These are phyloP conservation scores for Sorex araneus DNA, from an alignment of 2,113 vertebrate species.

Conservation along the genomic window DNA sequence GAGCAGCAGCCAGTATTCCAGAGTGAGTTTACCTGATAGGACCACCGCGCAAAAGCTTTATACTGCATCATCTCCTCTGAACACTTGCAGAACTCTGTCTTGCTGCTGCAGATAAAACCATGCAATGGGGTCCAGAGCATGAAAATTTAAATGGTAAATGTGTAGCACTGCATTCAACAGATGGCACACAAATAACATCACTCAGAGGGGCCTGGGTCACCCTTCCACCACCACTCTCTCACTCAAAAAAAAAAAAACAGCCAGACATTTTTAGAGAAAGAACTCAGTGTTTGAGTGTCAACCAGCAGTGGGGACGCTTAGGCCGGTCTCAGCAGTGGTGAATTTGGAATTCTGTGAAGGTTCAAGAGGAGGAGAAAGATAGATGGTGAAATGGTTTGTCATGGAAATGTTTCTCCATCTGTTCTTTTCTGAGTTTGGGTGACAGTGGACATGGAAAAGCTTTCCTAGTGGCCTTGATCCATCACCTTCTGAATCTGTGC, in stretches of 20 bases:
- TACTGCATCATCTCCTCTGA: slow-evolving; percentile 66
- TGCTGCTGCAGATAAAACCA: slow-evolving; percentile 25
- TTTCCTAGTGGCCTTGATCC: neutral
- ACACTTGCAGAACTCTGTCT: slow-evolving; percentile 69
- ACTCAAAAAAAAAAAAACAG: neutral
- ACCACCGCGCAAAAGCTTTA: slow-evolving; percentile 79
- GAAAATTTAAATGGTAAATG: too few relatives aligned
- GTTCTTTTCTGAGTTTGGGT: neutral
- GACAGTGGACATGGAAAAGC: too few relatives aligned
- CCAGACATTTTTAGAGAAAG: too few relatives aligned
- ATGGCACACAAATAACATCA: too few relatives aligned
- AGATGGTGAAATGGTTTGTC: neutral
- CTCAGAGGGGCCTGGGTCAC: too few relatives aligned
- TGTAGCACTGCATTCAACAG: too few relatives aligned
- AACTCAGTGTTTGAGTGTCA: too few relatives aligned
- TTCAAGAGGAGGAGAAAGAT: neutral
- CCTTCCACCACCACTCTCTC: too few relatives aligned
- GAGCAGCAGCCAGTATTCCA: neutral
- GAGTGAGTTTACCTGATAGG: slow-evolving; percentile 84
- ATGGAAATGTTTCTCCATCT: neutral
- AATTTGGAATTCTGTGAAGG: neutral
- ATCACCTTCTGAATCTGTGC: neutral
- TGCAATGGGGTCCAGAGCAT: too few relatives aligned
- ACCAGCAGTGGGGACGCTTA: too few relatives aligned
- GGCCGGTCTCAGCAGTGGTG: neutral